phyloP scores from a whole-genome alignment of 2,888 invertebrate species.

The Sphaerophoria taeniata region DNA sequence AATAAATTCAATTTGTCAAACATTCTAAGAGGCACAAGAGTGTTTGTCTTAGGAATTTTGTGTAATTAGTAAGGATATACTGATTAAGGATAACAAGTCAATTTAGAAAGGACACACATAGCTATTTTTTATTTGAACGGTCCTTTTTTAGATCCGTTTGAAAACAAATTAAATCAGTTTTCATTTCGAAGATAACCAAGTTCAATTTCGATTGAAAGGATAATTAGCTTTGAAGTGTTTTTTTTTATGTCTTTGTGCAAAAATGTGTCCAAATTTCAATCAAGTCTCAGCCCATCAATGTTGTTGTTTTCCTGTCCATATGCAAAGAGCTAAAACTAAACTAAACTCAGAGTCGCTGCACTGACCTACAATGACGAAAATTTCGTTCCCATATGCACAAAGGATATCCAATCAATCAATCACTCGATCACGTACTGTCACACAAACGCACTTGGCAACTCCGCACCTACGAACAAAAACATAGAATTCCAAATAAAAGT shows the following conservation, averaged over 20 bases:
- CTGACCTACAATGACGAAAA: slow-evolving; percentile 18
- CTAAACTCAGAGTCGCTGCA: neutral
- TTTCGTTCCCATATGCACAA: slow-evolving; percentile 40
- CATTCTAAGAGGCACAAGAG: neutral
- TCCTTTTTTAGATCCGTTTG: no score
- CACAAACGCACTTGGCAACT: slow-evolving; percentile 63
- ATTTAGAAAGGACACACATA: no score
- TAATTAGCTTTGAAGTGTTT: slow-evolving; percentile 50
- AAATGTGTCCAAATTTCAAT: neutral
- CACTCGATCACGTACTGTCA: slow-evolving; percentile 68
- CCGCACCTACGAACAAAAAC: slow-evolving; percentile 59
- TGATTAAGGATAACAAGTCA: no score
- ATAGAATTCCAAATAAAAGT: slow-evolving; percentile 68
- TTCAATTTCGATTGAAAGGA: slow-evolving; percentile 30
- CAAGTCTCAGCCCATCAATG: neutral
- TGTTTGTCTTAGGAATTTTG: neutral
- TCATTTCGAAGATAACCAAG: slow-evolving; percentile 12
- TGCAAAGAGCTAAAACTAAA: neutral
- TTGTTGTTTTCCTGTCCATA: neutral
- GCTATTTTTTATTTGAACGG: no score
- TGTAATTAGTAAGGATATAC: no score
- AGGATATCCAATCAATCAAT: slow-evolving; percentile 69
- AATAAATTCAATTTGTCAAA: neutral
- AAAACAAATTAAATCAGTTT: neutral
- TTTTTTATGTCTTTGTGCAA: neutral